Percentiles rank a stretch among this genome's conserved stretches.
Evolutionary conservation across 2,797 vertebrate genomes (phyloP).

Genomic region (Gephyroberyx darwinii): DNA sequence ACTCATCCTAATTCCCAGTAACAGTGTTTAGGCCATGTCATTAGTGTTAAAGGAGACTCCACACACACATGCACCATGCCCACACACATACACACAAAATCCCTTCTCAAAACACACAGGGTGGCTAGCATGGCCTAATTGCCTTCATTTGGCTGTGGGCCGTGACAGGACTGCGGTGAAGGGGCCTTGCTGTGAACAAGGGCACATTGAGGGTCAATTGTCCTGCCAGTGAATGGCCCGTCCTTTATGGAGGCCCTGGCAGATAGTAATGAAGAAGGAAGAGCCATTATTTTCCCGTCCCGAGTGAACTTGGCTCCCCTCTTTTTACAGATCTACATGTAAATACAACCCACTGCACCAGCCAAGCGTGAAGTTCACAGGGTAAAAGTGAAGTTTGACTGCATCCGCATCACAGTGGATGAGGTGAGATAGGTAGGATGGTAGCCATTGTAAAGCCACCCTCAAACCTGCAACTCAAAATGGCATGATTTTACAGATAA

Average conservation of each 20-base stretch:
- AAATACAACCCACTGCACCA: slow-evolving; percentile 30
- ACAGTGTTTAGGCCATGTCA: slow-evolving; percentile 65
- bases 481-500: too few relatives aligned
- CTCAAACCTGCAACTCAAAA: background rate
- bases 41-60: slow-evolving; percentile 62
- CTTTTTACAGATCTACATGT: slow-evolving; percentile 30
- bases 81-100: slow-evolving; percentile 34
- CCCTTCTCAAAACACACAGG: slow-evolving; percentile 22
- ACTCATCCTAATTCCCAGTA: slow-evolving; percentile 34
- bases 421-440: background rate
- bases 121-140: slow-evolving; percentile 62
- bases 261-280: slow-evolving; percentile 73
- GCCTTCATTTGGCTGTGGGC: slow-evolving; percentile 68
- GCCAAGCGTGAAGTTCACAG: slow-evolving; percentile 48
- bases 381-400: slow-evolving; percentile 30
- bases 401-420: background rate
- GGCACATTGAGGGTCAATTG: slow-evolving; percentile 75
- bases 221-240: slow-evolving; percentile 72
- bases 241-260: slow-evolving; percentile 73
- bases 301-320: slow-evolving; percentile 51
- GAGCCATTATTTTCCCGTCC: slow-evolving; percentile 76
- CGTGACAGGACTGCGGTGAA: slow-evolving; percentile 58
- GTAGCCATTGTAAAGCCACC: background rate
- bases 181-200: slow-evolving; percentile 73
- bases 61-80: slow-evolving; percentile 51